Evolutionary conservation across 2,113 vertebrate genomes (phyloP).

Genomic region (Aegotheles bennettii): DNA sequence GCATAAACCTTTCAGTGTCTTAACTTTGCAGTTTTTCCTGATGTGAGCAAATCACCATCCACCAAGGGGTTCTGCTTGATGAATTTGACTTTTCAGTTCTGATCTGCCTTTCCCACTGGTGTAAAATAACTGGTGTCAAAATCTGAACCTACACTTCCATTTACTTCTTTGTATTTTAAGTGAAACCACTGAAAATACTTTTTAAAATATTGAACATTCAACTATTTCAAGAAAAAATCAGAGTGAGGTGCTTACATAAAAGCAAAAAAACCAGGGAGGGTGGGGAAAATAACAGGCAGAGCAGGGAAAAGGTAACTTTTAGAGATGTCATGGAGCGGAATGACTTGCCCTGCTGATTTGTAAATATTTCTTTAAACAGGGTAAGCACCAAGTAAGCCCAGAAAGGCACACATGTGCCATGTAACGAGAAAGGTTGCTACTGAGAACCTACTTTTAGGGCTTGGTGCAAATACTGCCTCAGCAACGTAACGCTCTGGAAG

Average conservation of each 20-base stretch:
- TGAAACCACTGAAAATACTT: neutral
- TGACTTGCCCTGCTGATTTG: neutral
- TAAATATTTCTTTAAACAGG: neutral
- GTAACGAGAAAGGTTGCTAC: neutral
- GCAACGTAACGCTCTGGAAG: neutral
- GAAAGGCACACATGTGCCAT: neutral
- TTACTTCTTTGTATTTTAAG: neutral
- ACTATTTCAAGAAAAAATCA: neutral
- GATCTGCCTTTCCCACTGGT: slow-evolving; percentile 1
- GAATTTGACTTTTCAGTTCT: slow-evolving; percentile 16
- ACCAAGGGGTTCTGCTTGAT: neutral
- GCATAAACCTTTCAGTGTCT: neutral
- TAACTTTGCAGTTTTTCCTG: neutral
- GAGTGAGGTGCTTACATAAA: neutral
- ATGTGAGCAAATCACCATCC: neutral
- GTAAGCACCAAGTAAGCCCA: neutral
- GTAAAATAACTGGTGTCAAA: neutral
- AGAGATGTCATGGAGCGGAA: neutral
- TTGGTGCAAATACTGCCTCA: neutral
- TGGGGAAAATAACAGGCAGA: neutral
- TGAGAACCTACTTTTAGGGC: neutral
- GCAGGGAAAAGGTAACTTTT: neutral
- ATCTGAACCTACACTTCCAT: neutral
- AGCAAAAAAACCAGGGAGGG: neutral
- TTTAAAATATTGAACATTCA: neutral